Evolutionary conservation across 2,113 vertebrate genomes (phyloP).

Genomic region (Maccullochella peelii): DNA sequence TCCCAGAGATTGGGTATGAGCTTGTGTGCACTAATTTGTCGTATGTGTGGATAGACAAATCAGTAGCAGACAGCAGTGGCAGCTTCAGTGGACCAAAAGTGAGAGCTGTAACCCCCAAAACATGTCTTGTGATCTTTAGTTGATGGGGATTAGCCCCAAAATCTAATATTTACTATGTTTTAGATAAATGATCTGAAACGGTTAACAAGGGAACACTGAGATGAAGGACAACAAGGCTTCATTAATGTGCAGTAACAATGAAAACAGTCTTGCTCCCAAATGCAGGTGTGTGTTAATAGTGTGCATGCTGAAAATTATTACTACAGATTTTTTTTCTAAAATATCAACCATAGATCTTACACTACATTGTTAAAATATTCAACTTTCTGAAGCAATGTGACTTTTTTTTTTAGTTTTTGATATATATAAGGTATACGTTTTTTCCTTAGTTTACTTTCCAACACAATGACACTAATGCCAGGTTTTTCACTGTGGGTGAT

Average conservation of each 20-base stretch:
- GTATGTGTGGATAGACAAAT: background rate
- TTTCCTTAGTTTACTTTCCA: background rate
- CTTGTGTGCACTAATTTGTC: background rate
- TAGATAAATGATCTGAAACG: background rate
- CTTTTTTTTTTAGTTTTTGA: too few relatives aligned
- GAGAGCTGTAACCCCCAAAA: background rate
- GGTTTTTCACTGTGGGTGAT: background rate
- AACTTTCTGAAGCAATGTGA: background rate
- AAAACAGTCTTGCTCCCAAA: background rate
- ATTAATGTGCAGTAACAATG: background rate
- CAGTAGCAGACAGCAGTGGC: background rate
- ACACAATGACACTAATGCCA: background rate
- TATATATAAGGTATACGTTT: background rate
- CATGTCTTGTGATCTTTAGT: background rate
- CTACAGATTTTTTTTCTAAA: background rate
- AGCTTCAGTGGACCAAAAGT: background rate
- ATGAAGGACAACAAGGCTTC: constrained; percentile 7
- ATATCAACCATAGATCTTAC: background rate
- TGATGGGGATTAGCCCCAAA: background rate
- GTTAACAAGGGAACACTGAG: background rate
- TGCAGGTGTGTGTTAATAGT: background rate
- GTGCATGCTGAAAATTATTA: background rate
- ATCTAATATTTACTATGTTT: background rate
- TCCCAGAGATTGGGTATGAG: background rate
- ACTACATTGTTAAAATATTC: background rate